A percentile compares a stretch with the other conserved stretches of the same genome.
Conservation (phyloP, 2,113 vertebrate genomes). For the Malurus melanocephalus region DNA sequence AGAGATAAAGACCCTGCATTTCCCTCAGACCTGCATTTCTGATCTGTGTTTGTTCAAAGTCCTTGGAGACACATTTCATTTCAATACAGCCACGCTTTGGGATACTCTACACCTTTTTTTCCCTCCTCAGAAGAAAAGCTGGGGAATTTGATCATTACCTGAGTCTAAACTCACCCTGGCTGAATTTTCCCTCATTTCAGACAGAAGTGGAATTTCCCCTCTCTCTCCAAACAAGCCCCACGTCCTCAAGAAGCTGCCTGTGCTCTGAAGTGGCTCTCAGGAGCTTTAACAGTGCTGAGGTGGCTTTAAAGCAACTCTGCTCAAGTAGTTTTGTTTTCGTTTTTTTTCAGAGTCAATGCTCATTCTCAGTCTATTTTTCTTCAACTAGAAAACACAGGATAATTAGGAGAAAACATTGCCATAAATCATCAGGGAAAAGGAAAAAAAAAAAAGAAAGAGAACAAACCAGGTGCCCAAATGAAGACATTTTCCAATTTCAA, state of each 20-base stretch:
- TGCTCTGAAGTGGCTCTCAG: neutral
- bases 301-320: neutral
- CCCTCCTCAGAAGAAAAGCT: neutral
- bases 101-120: neutral
- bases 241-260: neutral
- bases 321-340: neutral
- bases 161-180: neutral
- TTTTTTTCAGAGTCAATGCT: neutral
- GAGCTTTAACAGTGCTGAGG: neutral
- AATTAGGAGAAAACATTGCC: neutral
- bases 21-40: neutral
- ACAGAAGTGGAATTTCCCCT: neutral
- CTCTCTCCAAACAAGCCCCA: neutral
- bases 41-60: neutral
- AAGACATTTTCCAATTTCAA: neutral
- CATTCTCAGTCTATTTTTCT: neutral
- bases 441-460: neutral
- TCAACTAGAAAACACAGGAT: neutral
- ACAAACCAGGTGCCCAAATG: neutral
- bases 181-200: neutral
- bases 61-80: neutral
- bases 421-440: neutral
- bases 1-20: neutral
- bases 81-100: neutral
- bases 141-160: neutral